Evolutionary conservation across 2,797 vertebrate genomes (phyloP).

Genomic region (Tachyglossus aculeatus): DNA sequence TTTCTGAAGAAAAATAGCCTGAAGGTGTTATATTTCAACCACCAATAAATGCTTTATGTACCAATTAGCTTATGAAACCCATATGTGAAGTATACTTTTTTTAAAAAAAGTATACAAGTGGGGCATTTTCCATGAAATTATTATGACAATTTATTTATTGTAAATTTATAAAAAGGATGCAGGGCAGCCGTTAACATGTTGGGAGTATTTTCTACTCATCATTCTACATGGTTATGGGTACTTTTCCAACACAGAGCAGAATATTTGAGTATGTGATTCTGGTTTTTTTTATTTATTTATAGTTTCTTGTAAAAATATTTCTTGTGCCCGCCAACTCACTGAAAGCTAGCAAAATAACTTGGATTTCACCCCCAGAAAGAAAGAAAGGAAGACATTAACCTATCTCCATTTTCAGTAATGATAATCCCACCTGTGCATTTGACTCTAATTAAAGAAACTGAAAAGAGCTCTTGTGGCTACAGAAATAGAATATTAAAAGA

Average conservation of each 20-base stretch:
- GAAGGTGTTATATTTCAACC: conserved; percentile 1
- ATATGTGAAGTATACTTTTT: not conserved
- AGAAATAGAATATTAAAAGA: too few species aligned
- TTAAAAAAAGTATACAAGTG: not conserved
- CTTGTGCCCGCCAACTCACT: conserved; percentile 33
- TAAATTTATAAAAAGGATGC: not conserved
- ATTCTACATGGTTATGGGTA: not conserved
- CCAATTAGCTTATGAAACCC: not conserved
- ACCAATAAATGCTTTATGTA: not conserved
- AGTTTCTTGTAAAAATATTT: conserved; percentile 40
- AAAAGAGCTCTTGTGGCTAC: too few species aligned
- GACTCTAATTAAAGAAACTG: too few species aligned
- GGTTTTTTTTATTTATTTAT: conserved; percentile 33
- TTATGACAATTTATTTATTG: not conserved
- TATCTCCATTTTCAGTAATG: too few species aligned
- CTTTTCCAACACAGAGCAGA: not conserved
- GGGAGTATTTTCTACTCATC: too few species aligned
- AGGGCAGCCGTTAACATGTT: too few species aligned
- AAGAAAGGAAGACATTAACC: not conserved
- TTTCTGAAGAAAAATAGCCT: not conserved
- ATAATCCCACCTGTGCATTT: too few species aligned
- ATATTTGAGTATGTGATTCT: conserved; percentile 20
- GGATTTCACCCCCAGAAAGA: conserved; percentile 14
- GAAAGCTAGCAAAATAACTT: conserved; percentile 42
- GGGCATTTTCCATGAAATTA: not conserved